Evolutionary conservation across 2,888 invertebrate species (phyloP).

Genomic region (Peribatodes rhomboidaria): DNA sequence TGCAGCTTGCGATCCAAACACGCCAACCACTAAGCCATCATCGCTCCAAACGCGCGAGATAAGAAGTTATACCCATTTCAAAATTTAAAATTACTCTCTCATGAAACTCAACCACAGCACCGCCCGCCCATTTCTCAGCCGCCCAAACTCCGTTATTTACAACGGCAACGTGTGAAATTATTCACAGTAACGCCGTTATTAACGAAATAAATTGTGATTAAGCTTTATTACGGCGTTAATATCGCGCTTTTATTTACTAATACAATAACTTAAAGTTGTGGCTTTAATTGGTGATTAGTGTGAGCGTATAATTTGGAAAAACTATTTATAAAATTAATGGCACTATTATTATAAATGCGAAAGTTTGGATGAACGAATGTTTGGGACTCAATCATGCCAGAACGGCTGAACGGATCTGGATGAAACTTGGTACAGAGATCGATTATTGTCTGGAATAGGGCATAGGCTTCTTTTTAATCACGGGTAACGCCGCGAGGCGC

Average conservation of each 20-base stretch:
- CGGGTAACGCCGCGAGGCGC: too few species aligned
- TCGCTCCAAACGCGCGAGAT: not conserved
- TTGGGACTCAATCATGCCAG: too few species aligned
- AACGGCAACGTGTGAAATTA: constrained; percentile 43
- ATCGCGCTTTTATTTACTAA: constrained; percentile 24
- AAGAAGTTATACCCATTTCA: not conserved
- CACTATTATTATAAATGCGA: too few species aligned
- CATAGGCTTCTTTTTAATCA: too few species aligned
- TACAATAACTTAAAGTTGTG: constrained; percentile 14
- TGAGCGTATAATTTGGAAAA: not conserved
- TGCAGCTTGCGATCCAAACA: too few species aligned
- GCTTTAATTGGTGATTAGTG: constrained; percentile 11
- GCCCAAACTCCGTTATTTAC: constrained; percentile 50
- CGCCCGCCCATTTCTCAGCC: constrained; percentile 36
- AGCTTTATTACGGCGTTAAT: constrained; percentile 13
- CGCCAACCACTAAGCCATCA: too few species aligned
- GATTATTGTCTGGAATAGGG: too few species aligned
- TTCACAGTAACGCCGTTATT: constrained; percentile 51
- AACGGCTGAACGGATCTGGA: too few species aligned
- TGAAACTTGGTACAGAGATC: too few species aligned
- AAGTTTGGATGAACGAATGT: too few species aligned
- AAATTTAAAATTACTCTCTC: constrained; percentile 7
- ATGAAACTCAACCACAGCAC: constrained; percentile 12
- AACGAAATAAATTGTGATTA: constrained; percentile 58
- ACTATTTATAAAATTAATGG: too few species aligned